These are phyloP conservation scores for Cyclopterus lumpus DNA, from an alignment of 2,797 vertebrate species.

Conservation along the genomic window DNA sequence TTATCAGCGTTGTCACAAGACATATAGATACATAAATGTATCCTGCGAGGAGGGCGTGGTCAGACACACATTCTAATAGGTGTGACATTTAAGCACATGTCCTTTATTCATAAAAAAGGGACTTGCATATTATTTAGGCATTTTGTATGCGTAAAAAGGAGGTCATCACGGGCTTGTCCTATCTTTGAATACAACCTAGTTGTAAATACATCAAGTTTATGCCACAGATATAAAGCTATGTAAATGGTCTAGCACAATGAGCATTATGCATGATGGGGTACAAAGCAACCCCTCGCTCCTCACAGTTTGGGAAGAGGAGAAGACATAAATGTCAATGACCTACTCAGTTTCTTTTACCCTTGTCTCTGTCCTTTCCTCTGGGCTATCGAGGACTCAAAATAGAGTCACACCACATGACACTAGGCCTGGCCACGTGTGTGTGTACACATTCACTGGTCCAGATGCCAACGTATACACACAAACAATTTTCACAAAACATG, in stretches of 20 bases:
- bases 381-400: conserved; percentile 73
- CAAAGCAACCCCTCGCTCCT: neutral
- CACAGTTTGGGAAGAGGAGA: neutral
- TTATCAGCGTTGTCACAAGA: too few relatives aligned
- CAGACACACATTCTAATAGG: too few relatives aligned
- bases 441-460: conserved; percentile 21
- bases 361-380: conserved; percentile 63
- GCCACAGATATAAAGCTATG: neutral
- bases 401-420: conserved; percentile 74
- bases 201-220: neutral
- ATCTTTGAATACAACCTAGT: conserved; percentile 3
- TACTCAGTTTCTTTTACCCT: conserved; percentile 75
- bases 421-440: conserved; percentile 24
- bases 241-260: neutral
- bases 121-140: too few relatives aligned
- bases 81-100: too few relatives aligned
- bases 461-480: conserved; percentile 16
- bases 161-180: neutral
- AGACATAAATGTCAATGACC: conserved; percentile 76
- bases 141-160: neutral
- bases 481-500: neutral
- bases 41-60: too few relatives aligned
- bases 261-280: too few relatives aligned
- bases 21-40: too few relatives aligned
- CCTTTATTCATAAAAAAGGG: too few relatives aligned